Conservation (phyloP, 1,140 invertebrate genomes). For the Nautilus pompilius region DNA sequence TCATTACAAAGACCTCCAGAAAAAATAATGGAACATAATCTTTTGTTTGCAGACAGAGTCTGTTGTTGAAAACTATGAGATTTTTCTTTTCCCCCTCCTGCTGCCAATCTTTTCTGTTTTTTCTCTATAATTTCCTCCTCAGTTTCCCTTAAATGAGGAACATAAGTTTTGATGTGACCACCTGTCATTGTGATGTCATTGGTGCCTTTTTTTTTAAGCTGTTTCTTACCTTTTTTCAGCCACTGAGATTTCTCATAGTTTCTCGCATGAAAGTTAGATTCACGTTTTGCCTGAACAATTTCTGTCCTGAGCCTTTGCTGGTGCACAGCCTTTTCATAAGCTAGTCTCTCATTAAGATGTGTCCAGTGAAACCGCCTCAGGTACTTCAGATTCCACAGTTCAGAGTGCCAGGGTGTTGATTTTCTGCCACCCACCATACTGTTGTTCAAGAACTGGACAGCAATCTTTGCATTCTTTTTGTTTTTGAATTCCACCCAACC, state of each 20-base stretch:
- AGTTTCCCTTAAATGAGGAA: conserved; percentile 33
- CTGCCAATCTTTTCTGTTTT: conserved; percentile 10
- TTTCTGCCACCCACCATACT: conserved; percentile 79
- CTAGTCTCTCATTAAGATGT: conserved; percentile 85
- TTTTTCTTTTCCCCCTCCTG: neutral
- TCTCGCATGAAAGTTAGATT: conserved; percentile 79
- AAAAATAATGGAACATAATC: neutral
- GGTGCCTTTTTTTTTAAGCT: neutral
- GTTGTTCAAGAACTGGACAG: conserved; percentile 79
- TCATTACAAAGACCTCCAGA: neutral
- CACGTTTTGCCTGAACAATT: conserved; percentile 82
- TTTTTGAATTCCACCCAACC: conserved; percentile 96
- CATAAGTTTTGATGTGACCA: conserved; percentile 12
- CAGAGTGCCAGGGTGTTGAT: conserved; percentile 82
- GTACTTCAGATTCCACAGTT: conserved; percentile 95
- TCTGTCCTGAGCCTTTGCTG: conserved; percentile 83
- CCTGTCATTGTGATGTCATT: neutral
- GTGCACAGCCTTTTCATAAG: conserved; percentile 85
- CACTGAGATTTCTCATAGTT: conserved; percentile 78
- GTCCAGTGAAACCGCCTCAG: conserved; percentile 90
- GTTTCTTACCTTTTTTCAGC: conserved; percentile 58
- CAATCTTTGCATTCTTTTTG: conserved; percentile 82
- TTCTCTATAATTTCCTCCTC: conserved; percentile 40
- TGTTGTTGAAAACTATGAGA: neutral
- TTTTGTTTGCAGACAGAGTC: neutral